Base-by-base conservation (phyloP, 2,888 invertebrate species). In the Ctenicera cuprea region DNA sequence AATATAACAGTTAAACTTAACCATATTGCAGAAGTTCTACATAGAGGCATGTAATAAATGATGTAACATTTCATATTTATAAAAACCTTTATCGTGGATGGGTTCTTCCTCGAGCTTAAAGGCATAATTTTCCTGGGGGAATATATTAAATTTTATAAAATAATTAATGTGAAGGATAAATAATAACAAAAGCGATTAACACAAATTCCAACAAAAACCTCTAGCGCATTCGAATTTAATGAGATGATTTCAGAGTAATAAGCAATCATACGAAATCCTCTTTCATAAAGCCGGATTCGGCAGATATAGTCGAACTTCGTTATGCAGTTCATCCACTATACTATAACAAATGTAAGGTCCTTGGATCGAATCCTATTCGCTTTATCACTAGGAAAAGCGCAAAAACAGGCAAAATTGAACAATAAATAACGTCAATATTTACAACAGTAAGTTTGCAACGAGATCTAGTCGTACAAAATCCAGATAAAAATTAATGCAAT, bases 1-100 rank as follows among this genome's bases (percentile, higher is more conserved):
- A 75, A 75, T 75, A 75, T 75, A 69, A 72, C 75, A 72, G 68
- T 75, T 75, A 69, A 75, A 71, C 71, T 71, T 68, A 67, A 74
- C 74, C 74, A 74, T 74, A 74, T 74, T 74, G 69, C 74, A 71
- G 68, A 74, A 71, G 66, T 71, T 71, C 63, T 50, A 64, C 62
- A 64, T 73, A 41, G 57, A 71, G 50, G 70, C 66, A 71, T 65
- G 71, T 71, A 74, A 70, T 70, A 74, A 74, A 74, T 69, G 69
- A 64, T 68, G 66, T 54, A 73, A 65, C 69, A 69, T 65, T 64
- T 69, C 63, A 64, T 68, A 57, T 52, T 73, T 67, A 43, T 65
- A 64, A 73, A 68, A 73, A 68, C 52, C 50, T 57, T 50, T 37
- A 57, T 33, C 38, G 59, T 20, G 59, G n/a, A n/a, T 57, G 14